Evolutionary conservation across 1,140 invertebrate genomes (phyloP).

Genomic region (Galendromus occidentalis): DNA sequence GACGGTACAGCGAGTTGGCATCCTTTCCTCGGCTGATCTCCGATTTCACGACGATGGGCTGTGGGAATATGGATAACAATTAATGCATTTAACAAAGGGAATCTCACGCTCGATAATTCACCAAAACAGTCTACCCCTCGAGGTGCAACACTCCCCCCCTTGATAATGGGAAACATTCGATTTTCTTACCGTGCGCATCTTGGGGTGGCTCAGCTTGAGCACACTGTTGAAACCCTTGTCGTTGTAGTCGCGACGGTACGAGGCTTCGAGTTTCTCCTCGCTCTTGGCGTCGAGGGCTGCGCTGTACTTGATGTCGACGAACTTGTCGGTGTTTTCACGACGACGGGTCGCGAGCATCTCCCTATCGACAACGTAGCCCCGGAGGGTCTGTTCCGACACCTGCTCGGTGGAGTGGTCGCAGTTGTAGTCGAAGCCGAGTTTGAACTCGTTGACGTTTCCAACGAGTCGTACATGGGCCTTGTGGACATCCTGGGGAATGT

Average conservation of each 20-base stretch:
- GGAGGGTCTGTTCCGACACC: neutral
- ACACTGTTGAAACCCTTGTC: neutral
- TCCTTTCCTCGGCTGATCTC: neutral
- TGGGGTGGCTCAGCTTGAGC: neutral
- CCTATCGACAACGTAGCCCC: neutral
- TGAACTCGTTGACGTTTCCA: neutral
- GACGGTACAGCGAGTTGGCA: neutral
- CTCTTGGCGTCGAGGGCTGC: conserved; percentile 3
- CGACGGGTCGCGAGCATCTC: neutral
- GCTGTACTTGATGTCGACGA: conserved; percentile 6
- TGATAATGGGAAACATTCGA: too few relatives aligned
- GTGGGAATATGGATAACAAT: neutral
- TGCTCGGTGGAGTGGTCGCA: neutral
- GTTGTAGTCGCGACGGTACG: neutral
- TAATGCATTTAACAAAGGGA: too few relatives aligned
- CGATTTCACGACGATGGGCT: neutral
- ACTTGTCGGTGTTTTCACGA: neutral
- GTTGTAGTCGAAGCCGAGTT: neutral
- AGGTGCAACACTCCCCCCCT: too few relatives aligned
- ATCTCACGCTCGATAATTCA: too few relatives aligned
- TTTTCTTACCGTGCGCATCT: conserved; percentile 7
- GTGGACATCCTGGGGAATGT: neutral
- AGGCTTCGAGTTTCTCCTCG: neutral
- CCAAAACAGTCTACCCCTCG: too few relatives aligned
- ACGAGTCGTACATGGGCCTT: neutral